phyloP scores from a whole-genome alignment of 1,140 invertebrate genomes.

The Myzus persicae region DNA sequence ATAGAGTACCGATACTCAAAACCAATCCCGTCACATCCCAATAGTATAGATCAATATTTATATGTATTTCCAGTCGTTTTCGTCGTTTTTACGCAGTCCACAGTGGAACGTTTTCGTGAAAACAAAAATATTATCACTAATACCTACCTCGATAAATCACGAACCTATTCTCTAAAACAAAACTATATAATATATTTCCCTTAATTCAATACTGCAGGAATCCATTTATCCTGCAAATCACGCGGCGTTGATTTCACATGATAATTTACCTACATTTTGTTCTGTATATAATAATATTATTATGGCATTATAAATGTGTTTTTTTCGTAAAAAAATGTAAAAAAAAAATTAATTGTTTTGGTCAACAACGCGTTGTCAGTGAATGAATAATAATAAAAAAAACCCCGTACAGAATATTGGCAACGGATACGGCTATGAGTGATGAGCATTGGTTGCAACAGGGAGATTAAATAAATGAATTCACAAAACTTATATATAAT shows the following conservation, averaged over 20 bases:
- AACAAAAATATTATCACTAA: not conserved
- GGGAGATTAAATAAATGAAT: slow-evolving; percentile 21
- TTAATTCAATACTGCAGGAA: not conserved
- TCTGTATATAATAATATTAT: not conserved
- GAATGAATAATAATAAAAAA: not conserved
- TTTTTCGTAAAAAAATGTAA: not conserved
- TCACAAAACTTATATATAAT: slow-evolving; percentile 23
- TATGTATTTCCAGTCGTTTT: not conserved
- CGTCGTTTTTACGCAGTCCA: not conserved
- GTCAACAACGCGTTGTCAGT: not conserved
- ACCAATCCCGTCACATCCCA: no score
- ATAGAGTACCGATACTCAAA: no score
- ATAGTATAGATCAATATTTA: no score
- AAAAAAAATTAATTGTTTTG: not conserved
- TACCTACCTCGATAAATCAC: not conserved
- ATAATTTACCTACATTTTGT: not conserved
- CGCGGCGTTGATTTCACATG: not conserved
- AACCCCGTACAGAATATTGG: not conserved
- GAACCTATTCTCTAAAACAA: not conserved
- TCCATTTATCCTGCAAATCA: not conserved
- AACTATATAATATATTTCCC: not conserved
- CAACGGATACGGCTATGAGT: not conserved
- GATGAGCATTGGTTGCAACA: not conserved
- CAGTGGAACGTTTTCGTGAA: not conserved
- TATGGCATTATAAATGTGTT: not conserved